Base-by-base conservation (phyloP, 2,797 vertebrate genomes). In the Loris lydekkerianus region DNA sequence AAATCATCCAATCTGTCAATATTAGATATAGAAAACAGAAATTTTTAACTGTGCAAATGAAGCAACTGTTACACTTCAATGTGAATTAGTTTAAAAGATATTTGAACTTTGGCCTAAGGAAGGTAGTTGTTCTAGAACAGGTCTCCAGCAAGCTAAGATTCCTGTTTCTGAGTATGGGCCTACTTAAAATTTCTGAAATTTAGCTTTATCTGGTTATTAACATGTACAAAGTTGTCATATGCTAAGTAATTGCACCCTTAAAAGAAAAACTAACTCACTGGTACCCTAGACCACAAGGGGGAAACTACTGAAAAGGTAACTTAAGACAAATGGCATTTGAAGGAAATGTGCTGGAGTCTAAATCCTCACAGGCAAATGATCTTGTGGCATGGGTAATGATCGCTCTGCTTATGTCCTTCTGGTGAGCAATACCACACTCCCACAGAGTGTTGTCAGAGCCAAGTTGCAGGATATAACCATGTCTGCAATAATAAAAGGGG, bases 321-420 rank as follows among this genome's bases (percentile, higher is more conserved):
- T 46, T 94, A 27, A 75, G 81, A 21, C 25, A 34, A 78, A 40
- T 78, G 49, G 37, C 43, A 84, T 49, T 29, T 86, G 14, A 84
- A 84, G 65, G 43, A 63, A 34, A 31, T 11, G 27, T 61, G 73
- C 31, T n/a, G 58, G 70, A 49, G 27, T 40, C 46, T 49, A 69
- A 87, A 81, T 53, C 27, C 95, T 97, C 96, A 93, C 92, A 96
- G 97, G 97, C 97, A 96, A 88, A 91, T 77, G 67, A 97, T 96
- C 96, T 63, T 83, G 97, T 96, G 98, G 98, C 98, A 98, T 0
- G 97, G 98, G 98, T 91, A 78, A 78, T 94, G 77, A 89, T 72
- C 72, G 73, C 92, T 93, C 90, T 65, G 43, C 83, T 94, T 72
- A 69, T 73, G 96, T 95, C 96, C 91, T 91, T 92, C 96, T 94